Evolutionary conservation across 1,140 invertebrate species (phyloP).

Genomic region (Drosophila nebulosa): DNA sequence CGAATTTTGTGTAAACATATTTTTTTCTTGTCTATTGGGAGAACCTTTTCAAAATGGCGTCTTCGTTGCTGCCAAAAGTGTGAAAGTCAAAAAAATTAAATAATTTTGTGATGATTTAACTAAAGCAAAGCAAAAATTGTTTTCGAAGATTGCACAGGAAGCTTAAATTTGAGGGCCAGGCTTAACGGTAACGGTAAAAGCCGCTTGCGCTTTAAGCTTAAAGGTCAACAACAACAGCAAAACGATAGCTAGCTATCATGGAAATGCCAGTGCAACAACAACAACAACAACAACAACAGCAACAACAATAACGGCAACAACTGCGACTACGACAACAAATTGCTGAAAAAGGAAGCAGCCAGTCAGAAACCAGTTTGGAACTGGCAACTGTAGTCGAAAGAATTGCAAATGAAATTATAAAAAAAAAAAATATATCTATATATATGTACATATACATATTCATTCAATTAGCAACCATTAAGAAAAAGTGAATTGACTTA

Average conservation of each 20-base stretch:
- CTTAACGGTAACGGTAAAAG: slow-evolving; percentile 73
- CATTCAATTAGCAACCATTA: slow-evolving; percentile 51
- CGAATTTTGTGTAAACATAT: background rate
- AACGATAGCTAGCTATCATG: slow-evolving; percentile 25
- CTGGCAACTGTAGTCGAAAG: slow-evolving; percentile 60
- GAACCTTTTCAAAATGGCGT: slow-evolving; percentile 45
- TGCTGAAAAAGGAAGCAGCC: slow-evolving; percentile 74
- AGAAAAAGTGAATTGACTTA: slow-evolving; percentile 77
- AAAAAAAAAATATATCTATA: slow-evolving; percentile 3
- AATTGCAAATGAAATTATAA: slow-evolving; percentile 45
- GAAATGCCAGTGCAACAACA: slow-evolving; percentile 51
- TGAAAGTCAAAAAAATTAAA: slow-evolving; percentile 23
- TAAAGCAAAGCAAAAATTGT: background rate
- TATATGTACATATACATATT: slow-evolving; percentile 26
- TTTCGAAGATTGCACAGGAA: slow-evolving; percentile 43
- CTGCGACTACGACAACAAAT: slow-evolving; percentile 57
- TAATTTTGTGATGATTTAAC: background rate
- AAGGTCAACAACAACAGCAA: slow-evolving; percentile 56
- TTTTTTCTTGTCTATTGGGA: slow-evolving; percentile 9
- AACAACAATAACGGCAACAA: slow-evolving; percentile 29
- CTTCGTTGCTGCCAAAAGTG: slow-evolving; percentile 10
- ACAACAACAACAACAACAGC: slow-evolving; percentile 28
- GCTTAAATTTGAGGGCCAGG: slow-evolving; percentile 43
- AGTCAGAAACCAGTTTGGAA: slow-evolving; percentile 70
- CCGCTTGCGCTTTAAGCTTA: slow-evolving; percentile 60